phyloP scores from a whole-genome alignment of 2,888 invertebrate genomes.

The Macroteleia sp. region DNA sequence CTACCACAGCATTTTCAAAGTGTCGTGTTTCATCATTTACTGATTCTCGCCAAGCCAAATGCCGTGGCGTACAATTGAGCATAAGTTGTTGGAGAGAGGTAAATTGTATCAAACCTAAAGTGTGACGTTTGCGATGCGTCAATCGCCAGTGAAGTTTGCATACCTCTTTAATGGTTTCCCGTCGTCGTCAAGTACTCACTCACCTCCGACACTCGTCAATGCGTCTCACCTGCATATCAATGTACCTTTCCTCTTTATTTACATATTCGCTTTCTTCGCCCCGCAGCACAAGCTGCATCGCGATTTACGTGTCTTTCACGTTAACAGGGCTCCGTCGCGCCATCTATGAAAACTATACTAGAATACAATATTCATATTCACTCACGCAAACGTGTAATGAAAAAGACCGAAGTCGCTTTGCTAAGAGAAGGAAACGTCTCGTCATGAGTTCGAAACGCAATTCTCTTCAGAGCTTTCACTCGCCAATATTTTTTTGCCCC shows the following conservation, averaged over 20 bases:
- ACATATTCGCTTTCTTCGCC: slow-evolving; percentile 72
- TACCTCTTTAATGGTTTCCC: slow-evolving; percentile 70
- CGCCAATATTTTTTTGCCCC: not conserved
- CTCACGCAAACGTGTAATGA: slow-evolving; percentile 7
- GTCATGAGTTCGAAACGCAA: slow-evolving; percentile 5
- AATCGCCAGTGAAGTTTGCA: slow-evolving; percentile 49
- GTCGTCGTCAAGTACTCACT: slow-evolving; percentile 74
- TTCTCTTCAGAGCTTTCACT: not conserved
- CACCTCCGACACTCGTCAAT: slow-evolving; percentile 73
- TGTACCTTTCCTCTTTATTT: slow-evolving; percentile 73
- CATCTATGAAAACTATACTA: slow-evolving; percentile 10
- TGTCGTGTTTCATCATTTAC: slow-evolving; percentile 29
- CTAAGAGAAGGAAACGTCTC: slow-evolving; percentile 15
- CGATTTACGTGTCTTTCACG: slow-evolving; percentile 42
- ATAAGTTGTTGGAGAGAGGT: slow-evolving; percentile 28
- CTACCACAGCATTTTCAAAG: too few relatives aligned
- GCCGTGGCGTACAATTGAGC: slow-evolving; percentile 31
- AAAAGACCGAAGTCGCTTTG: slow-evolving; percentile 19
- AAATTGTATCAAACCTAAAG: slow-evolving; percentile 44
- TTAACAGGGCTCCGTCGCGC: slow-evolving; percentile 27
- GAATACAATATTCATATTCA: slow-evolving; percentile 42
- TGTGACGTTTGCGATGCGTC: slow-evolving; percentile 47
- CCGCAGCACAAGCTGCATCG: slow-evolving; percentile 39
- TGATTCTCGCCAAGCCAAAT: slow-evolving; percentile 20
- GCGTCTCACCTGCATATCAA: slow-evolving; percentile 78